A percentile compares a stretch with the other conserved stretches of the same genome.
Evolutionary conservation across 1,140 invertebrate genomes (phyloP).

Genomic region (Drosophila suzukii): DNA sequence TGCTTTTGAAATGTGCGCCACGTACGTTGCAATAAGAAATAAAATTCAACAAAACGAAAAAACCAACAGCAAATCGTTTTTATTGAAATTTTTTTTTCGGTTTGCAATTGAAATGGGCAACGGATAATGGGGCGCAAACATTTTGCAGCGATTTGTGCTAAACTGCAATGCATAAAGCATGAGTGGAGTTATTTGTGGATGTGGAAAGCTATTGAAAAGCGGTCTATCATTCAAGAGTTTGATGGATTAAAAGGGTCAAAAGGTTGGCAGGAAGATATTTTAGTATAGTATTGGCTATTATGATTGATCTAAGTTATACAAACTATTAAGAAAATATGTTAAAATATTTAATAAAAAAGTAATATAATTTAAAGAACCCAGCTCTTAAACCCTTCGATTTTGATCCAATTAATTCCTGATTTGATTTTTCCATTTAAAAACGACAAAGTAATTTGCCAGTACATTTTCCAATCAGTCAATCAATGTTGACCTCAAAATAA

Average conservation of each 20-base stretch:
- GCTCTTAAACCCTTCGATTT: too few relatives aligned
- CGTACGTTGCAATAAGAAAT: conserved; percentile 70
- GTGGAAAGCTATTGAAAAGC: not conserved
- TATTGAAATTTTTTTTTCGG: conserved; percentile 29
- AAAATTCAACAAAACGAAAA: conserved; percentile 35
- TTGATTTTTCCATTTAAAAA: not conserved
- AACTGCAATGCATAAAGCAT: conserved; percentile 41
- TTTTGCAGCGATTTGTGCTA: conserved; percentile 71
- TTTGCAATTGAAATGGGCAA: conserved; percentile 31
- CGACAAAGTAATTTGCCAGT: not conserved
- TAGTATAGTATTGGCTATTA: too few relatives aligned
- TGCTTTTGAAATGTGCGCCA: conserved; percentile 77
- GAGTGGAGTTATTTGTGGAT: conserved; percentile 9
- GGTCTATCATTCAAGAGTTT: not conserved
- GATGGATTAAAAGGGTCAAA: conserved; percentile 21
- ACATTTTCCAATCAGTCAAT: conserved; percentile 1
- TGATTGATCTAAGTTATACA: too few relatives aligned
- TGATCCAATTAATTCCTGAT: too few relatives aligned
- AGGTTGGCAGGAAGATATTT: not conserved
- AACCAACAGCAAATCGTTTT: conserved; percentile 33
- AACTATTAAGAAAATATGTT: too few relatives aligned
- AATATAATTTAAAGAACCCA: too few relatives aligned
- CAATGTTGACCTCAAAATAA: conserved; percentile 17
- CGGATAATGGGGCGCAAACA: conserved; percentile 64
- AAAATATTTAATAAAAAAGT: too few relatives aligned